Evolutionary conservation across 2,113 vertebrate genomes (phyloP), one percentile per base, ranked within the genome.

Genomic region (Ceyx cyanopectus): DNA sequence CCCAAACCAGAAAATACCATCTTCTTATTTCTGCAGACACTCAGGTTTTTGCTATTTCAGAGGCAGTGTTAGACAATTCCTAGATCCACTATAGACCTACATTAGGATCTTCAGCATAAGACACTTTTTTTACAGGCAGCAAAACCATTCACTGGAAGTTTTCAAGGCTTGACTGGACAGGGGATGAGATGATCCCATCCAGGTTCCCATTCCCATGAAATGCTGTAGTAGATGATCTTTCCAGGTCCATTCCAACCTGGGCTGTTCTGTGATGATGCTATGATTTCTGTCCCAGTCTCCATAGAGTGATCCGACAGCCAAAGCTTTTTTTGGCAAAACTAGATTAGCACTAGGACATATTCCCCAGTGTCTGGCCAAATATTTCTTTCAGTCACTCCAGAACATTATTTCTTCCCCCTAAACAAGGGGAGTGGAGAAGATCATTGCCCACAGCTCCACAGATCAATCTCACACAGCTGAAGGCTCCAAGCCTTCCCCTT

Each of bases 401-500:
- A 2, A 4, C 20, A 20, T 54, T 34, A 30, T 30, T 43, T 48
- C 45, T 60, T 32, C 15, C 34, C 23, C 30, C n/a, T 11, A 40
- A 8, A 27, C 34, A 70, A 4, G 3, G 22, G 10, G 8, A 78
- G 13, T 0, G 2, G 13, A 67, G 9, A 19, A 62, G 19, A 51
- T 62, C 14, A 30, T 22, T 27, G 24, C 19, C 22, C 0, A 0
- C 5, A 23, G 14, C 37, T 56, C 10, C 32, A 54, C 41, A 70
- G 21, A 68, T 26, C 20, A 21, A 6, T 24, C 16, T 29, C 40
- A 30, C 34, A 3, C 19, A 40, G 23, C 26, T 15, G 19, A 91
- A 18, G 81, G 19, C 26, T 63, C 58, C 58, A 65, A 43, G 63
- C 16, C 5, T 30, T 30, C 5, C 4, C 15, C 22, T 29, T 65